Percentiles rank a stretch among this genome's conserved stretches.
Evolutionary conservation across 1,140 invertebrate species (phyloP).

Genomic region (Pteromalus puparum): DNA sequence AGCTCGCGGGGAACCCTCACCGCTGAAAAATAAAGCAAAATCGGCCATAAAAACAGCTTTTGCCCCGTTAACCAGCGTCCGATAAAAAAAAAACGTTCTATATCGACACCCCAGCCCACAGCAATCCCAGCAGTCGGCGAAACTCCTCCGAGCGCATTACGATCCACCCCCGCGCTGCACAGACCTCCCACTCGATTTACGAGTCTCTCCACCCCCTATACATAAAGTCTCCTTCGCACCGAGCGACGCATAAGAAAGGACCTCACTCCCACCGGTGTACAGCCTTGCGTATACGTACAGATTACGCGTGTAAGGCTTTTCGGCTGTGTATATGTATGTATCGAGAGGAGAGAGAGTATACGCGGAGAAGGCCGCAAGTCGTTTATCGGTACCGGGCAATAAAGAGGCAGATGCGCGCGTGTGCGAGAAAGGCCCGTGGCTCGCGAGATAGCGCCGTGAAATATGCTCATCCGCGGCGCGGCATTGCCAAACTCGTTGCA

Average conservation of each 20-base stretch:
- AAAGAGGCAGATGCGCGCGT: constrained; percentile 54
- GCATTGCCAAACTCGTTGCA: constrained; percentile 38
- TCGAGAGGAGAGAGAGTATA: not conserved
- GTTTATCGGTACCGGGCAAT: constrained; percentile 53
- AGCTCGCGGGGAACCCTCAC: not conserved
- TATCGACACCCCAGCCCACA: no score
- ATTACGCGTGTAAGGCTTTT: constrained; percentile 39
- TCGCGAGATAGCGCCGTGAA: constrained; percentile 65
- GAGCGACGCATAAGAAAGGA: not conserved
- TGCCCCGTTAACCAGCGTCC: not conserved
- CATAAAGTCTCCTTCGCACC: not conserved
- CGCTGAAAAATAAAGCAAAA: not conserved
- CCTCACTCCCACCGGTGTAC: not conserved
- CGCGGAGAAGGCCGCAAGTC: not conserved
- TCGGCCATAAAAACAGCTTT: not conserved
- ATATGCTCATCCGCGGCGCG: constrained; percentile 66
- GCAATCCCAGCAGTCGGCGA: not conserved
- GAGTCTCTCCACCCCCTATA: not conserved
- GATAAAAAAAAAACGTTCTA: no score
- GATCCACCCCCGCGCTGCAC: no score
- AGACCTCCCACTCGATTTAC: constrained; percentile 5
- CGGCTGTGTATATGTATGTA: not conserved
- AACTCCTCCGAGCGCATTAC: not conserved
- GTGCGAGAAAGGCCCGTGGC: not conserved
- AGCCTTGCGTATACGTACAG: not conserved